Base-by-base conservation (phyloP, 2,113 vertebrate species). In the Pelecanoides urinatrix region DNA sequence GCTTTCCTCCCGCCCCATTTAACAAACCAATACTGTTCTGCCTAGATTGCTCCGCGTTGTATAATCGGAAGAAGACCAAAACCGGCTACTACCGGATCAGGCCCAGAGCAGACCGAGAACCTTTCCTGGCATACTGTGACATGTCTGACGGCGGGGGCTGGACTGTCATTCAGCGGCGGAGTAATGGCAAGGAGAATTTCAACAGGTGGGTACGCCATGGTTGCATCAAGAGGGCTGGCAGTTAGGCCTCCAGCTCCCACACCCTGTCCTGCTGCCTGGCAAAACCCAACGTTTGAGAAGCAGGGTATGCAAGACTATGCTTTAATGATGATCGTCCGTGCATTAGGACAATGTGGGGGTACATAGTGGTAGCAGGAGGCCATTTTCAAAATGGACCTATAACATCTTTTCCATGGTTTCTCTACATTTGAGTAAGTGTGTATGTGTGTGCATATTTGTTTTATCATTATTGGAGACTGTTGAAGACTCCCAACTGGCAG, bases 61-160 rank as follows among this genome's bases (percentile, higher is more conserved):
- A 98, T 70, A 98, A 98, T 55, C 96, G 97, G 77, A 97, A 96
- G 55, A 98, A 81, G 83, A 97, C 97, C 36, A 50, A 89, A 6
- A 99, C 92, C 0, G 99, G 99, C 32, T 99, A 98, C 96, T 99
- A 99, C 88, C 96, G 98, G 47, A 97, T 99, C 89, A 96, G 97
- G 86, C 99, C 99, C 32, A 96, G 96, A 72, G 55, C 79, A 6
- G 96, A 98, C 6, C 93, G 34, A 45, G 99, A 99, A 62, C 99
- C 99, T 7, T 98, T 99, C 89, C 96, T 99, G 91, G 98, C 95
- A 1, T 99, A 98, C 94, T 99, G 99, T 81, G 99, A 99, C 86
- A 99, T 99, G 99, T 97, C 98, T 8, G 99, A 99, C 5, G 99
- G 99, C 1, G 99, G 98, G 19, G 99, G 99, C 4, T 99, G 99